Conservation (phyloP, 2,888 invertebrate genomes). For the Polyommatus iphigenia region DNA sequence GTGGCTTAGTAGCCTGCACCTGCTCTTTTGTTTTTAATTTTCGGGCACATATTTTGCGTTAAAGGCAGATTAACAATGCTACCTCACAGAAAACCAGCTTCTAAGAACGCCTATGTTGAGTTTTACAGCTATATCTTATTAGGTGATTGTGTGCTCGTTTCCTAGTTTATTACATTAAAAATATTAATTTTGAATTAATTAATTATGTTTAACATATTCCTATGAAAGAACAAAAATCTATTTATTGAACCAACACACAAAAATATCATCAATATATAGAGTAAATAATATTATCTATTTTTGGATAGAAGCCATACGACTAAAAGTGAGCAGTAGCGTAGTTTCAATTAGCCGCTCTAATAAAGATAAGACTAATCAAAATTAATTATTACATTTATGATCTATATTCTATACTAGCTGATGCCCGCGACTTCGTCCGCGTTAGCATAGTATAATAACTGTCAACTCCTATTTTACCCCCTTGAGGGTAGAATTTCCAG, state of each 20-base stretch:
- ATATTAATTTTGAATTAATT: background rate
- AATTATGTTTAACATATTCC: background rate
- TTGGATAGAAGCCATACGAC: background rate
- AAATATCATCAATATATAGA: background rate
- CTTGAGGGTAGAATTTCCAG: too few species aligned
- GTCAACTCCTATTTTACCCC: too few species aligned
- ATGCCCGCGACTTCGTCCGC: too few species aligned
- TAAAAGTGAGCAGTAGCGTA: background rate
- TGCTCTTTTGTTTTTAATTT: background rate
- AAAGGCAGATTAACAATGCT: background rate
- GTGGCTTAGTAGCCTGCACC: background rate
- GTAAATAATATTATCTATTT: background rate
- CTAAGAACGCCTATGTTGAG: background rate
- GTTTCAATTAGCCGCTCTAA: background rate
- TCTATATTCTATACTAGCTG: too few species aligned
- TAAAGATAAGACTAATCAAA: conserved; percentile 2
- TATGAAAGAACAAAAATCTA: background rate
- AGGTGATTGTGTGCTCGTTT: background rate
- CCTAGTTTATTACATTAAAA: background rate
- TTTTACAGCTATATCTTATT: background rate
- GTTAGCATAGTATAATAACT: too few species aligned
- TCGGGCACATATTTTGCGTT: background rate
- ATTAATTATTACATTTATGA: background rate
- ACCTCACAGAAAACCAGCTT: background rate
- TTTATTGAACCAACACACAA: background rate